Evolutionary conservation across 2,888 invertebrate species (phyloP).

Genomic region (Thereva unica): DNA sequence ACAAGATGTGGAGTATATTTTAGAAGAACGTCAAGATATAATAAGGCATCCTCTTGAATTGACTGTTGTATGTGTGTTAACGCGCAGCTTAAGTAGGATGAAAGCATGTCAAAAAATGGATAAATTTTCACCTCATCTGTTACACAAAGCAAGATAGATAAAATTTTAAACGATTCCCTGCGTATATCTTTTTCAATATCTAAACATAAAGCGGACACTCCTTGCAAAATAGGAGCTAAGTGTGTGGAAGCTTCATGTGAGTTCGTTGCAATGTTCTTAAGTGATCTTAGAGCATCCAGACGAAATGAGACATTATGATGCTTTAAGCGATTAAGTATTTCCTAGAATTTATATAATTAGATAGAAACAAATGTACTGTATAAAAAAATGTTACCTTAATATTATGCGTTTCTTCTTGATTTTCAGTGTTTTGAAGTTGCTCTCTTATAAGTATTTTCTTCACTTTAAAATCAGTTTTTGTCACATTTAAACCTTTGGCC

Average conservation of each 20-base stretch:
- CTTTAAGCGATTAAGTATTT: conserved; percentile 59
- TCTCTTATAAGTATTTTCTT: conserved; percentile 83
- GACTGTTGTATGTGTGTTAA: conserved; percentile 85
- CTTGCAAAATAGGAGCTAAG: conserved; percentile 70
- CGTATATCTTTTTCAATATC: conserved; percentile 70
- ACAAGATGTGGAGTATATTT: conserved; percentile 69
- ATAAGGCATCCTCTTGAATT: conserved; percentile 82
- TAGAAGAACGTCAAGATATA: conserved; percentile 77
- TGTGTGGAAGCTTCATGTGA: conserved; percentile 60
- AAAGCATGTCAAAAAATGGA: conserved; percentile 77
- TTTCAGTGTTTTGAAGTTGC: conserved; percentile 70
- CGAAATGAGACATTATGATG: conserved; percentile 59
- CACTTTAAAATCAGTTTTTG: conserved; percentile 86
- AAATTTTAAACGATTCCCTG: conserved; percentile 59
- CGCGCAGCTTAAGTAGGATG: conserved; percentile 81
- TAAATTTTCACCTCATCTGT: conserved; percentile 45
- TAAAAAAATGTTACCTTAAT: conserved; percentile 51
- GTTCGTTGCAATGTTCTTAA: conserved; percentile 57
- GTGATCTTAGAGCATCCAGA: conserved; percentile 50
- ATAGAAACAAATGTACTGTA: not conserved
- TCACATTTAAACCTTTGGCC: conserved; percentile 87
- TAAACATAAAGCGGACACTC: conserved; percentile 69
- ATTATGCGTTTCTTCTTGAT: conserved; percentile 74
- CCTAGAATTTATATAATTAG: conserved; percentile 43
- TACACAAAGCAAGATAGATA: conserved; percentile 53